Base-by-base conservation (phyloP, 2,888 invertebrate species). In the Phengaris arion region DNA sequence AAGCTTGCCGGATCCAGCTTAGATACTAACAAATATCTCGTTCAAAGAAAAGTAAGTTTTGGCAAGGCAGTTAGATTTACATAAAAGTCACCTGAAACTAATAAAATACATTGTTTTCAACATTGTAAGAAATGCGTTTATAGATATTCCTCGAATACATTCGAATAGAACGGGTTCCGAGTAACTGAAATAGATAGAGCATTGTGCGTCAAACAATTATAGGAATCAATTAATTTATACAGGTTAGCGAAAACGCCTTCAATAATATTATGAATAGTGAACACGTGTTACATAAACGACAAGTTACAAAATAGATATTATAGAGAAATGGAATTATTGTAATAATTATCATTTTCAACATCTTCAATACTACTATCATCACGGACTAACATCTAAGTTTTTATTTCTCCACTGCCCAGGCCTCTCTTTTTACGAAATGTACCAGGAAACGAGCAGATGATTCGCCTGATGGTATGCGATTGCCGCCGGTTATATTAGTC, bases 131-230 rank as follows among this genome's bases (percentile, higher is more conserved):
- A 75, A 75, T 46, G 69, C 51, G 69, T 75, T 75, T 75, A 75
- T 75, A 75, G 75, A 75, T 75, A 55, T 75, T 75, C 75, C 69
- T 35, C 68, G 75, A 69, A 75, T 10, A 22, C 75, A 69, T 69
- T 52, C 22, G 69, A 75, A 12, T 54, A 54, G 75, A 69, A 68
- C 54, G 45, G 55, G 69, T 75, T 69, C 69, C 75, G 69, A 52
- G 52, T 68, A 68, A 55, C 74, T 75, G 68, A 64, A 75, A 75
- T 69, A 69, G 75, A 75, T 75, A 69, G 69, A 45, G 45, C 45
- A 55, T 69, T 69, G 75, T 69, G 12, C 55, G 68, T 45, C 46
- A 69, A 75, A 69, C 68, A 55, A 75, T 54, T 68, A 75, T 35
- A 68, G 46, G 70, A 75, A 68, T 75, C 68, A 68, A 68, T 54